Evolutionary conservation across 2,113 vertebrate genomes (phyloP).

Genomic region (Haliaeetus leucogaster): DNA sequence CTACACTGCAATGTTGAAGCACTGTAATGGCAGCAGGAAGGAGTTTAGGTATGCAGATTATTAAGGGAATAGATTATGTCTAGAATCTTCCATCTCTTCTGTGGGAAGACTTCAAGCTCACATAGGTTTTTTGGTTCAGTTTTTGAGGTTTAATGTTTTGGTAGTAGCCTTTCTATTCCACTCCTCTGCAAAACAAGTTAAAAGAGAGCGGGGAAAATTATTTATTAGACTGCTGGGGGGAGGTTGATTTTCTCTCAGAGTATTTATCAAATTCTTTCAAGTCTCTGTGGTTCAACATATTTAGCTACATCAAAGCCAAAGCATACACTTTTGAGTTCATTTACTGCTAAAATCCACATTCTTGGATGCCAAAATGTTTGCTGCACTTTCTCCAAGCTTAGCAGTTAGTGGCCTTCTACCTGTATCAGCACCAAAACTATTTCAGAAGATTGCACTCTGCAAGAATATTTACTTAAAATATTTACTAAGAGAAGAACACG

Average conservation of each 20-base stretch:
- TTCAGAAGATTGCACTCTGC: neutral
- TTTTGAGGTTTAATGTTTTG: neutral
- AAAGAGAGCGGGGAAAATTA: neutral
- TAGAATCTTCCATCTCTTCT: neutral
- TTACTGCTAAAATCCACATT: neutral
- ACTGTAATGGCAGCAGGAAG: neutral
- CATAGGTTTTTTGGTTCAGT: neutral
- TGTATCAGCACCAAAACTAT: neutral
- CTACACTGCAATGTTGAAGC: neutral
- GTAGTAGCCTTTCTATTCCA: neutral
- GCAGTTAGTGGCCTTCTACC: neutral
- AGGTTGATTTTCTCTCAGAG: neutral
- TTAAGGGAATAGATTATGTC: neutral
- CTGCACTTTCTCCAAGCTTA: neutral
- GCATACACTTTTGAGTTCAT: neutral
- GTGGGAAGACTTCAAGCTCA: neutral
- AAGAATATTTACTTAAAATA: neutral
- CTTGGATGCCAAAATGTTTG: neutral
- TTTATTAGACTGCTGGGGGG: neutral
- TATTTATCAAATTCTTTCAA: slow-evolving; percentile 30
- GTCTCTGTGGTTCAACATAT: neutral
- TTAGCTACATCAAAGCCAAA: slow-evolving; percentile 25
- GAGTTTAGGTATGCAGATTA: neutral
- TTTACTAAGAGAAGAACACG: neutral
- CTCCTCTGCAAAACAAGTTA: neutral